Conservation (phyloP, 1,140 invertebrate genomes). For the Sarcophaga peregrina region DNA sequence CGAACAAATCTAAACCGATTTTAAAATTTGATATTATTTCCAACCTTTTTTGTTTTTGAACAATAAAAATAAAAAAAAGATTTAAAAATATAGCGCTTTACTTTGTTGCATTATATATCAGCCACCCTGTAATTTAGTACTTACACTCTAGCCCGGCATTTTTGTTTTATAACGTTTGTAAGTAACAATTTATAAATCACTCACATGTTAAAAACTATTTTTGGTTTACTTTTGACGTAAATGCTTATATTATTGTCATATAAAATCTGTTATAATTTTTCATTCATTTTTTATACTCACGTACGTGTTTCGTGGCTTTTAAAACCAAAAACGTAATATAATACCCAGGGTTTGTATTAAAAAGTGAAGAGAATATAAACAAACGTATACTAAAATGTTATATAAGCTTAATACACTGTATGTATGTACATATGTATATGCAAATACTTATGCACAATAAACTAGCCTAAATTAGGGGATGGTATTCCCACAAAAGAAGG, state of each 20-base stretch:
- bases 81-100: no score
- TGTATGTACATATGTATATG: no score
- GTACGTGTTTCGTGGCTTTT: neutral
- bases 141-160: no score
- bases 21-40: no score
- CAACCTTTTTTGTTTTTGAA: no score
- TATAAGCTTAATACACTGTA: neutral
- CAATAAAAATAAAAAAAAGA: no score
- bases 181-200: conserved; percentile 29
- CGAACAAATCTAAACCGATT: no score
- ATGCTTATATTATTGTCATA: conserved; percentile 39
- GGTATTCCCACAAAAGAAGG: neutral
- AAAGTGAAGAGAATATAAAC: no score
- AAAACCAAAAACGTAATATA: conserved; percentile 14
- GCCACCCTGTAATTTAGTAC: no score
- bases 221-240: conserved; percentile 30
- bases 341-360: neutral
- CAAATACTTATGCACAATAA: neutral
- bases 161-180: neutral
- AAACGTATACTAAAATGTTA: neutral
- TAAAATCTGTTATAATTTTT: neutral
- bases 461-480: neutral
- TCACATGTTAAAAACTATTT: conserved; percentile 27
- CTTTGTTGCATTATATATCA: no score
- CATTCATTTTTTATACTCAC: neutral